Evolutionary conservation across 2,888 invertebrate species (phyloP), one percentile per base, ranked within the genome.

Genomic region (Asteroscopus sphinx): DNA sequence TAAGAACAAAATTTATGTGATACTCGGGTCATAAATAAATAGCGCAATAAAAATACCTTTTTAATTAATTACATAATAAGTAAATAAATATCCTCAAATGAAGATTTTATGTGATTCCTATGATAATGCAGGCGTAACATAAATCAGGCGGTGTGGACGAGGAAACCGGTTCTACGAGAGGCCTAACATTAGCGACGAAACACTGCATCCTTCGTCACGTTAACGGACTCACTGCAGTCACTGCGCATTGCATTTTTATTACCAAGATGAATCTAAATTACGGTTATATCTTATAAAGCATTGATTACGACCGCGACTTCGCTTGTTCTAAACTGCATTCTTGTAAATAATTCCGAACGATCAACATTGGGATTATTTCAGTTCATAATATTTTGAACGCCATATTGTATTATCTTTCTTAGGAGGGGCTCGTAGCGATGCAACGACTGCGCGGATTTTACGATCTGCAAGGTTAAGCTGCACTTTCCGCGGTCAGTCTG

Each of bases 91-190:
- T 21, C 6, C 21, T n/a, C n/a, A n/a, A n/a, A 25, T 25, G 6
- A 25, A 7, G 15, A 25, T 52, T 35, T 53, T 41, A 68, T 47
- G 46, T 25, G 35, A 11, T 16, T 52, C 7, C 26, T 68, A 36
- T 52, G 42, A 17, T 57, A 63, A 67, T 68, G 41, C 52, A 52
- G 26, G 6, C 16, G 44, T 62, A 44, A 64, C 13, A 45, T 68
- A 48, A 57, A 57, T 52, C 47, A 37, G 51, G 35, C 12, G 45
- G 37, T 48, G 28, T 32, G 15, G 48, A 13, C 15, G 21, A 33
- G 28, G 47, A 42, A 71, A 73, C 73, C 65, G 62, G 73, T 73
- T 40, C 17, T 26, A 21, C 53, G 40, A 40, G 48, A 45, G 42
- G 35, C 15, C 6, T 52, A 41, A 62, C 65, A 26, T 49, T 45